phyloP scores from a whole-genome alignment of 2,888 invertebrate species.

The Tetragonisca angustula region DNA sequence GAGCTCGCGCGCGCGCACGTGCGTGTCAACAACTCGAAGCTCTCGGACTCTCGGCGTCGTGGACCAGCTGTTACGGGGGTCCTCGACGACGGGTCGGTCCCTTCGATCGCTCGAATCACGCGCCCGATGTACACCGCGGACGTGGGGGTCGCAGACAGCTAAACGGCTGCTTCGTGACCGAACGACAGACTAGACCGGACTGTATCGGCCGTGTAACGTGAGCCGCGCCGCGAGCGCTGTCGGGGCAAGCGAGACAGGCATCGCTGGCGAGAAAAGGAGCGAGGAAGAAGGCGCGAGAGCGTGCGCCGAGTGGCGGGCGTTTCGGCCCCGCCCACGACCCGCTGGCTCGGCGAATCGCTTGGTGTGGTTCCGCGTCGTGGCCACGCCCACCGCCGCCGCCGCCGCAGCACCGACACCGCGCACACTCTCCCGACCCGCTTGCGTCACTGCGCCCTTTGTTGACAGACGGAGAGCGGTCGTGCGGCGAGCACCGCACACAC shows the following conservation, averaged over 20 bases:
- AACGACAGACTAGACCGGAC: slow-evolving; percentile 72
- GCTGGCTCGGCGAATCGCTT: slow-evolving; percentile 52
- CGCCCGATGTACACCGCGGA: slow-evolving; percentile 44
- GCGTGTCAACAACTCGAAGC: slow-evolving; percentile 56
- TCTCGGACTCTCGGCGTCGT: slow-evolving; percentile 47
- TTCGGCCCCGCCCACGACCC: slow-evolving; percentile 51
- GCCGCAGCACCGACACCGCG: slow-evolving; percentile 41
- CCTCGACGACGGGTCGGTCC: slow-evolving; percentile 32
- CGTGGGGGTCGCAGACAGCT: slow-evolving; percentile 58
- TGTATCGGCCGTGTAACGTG: slow-evolving; percentile 66
- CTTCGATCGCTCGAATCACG: slow-evolving; percentile 59
- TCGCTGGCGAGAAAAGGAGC: slow-evolving; percentile 45
- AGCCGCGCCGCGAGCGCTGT: slow-evolving; percentile 43
- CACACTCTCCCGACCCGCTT: slow-evolving; percentile 37
- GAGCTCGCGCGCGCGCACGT: slow-evolving; percentile 58
- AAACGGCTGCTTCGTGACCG: slow-evolving; percentile 67
- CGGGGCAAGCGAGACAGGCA: slow-evolving; percentile 42
- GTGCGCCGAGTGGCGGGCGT: slow-evolving; percentile 58
- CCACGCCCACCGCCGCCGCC: slow-evolving; percentile 46
- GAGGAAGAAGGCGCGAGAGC: slow-evolving; percentile 59
- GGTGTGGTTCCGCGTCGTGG: slow-evolving; percentile 3
- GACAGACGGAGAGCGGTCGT: slow-evolving; percentile 23
- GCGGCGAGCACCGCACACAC: slow-evolving; percentile 29
- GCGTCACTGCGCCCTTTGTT: slow-evolving; percentile 54
- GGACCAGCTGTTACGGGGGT: slow-evolving; percentile 59